Percentiles rank a stretch among this genome's conserved stretches.
These are phyloP conservation scores for Phyllotis vaccarum DNA, from an alignment of 2,797 vertebrate genomes.

Conservation along the genomic window DNA sequence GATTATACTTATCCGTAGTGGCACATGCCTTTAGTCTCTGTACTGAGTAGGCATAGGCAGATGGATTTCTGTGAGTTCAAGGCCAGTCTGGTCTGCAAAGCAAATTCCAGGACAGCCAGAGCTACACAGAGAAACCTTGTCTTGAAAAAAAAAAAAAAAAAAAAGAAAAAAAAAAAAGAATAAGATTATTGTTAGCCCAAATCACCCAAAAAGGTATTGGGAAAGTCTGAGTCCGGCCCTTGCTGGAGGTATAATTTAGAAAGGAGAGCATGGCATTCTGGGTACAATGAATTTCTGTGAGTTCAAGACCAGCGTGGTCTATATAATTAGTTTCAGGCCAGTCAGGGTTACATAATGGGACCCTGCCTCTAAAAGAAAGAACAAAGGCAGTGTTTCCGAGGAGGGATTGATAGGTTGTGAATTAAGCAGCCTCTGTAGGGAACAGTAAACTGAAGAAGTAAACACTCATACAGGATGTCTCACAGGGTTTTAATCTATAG, in stretches of 20 bases:
- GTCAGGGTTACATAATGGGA: background rate
- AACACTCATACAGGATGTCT: background rate
- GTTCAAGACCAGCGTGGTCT: background rate
- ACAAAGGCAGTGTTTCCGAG: background rate
- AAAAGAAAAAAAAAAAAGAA: background rate
- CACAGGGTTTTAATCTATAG: background rate
- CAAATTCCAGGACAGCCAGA: too few species aligned
- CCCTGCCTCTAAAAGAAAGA: background rate
- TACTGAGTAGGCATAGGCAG: too few species aligned
- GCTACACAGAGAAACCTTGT: too few species aligned
- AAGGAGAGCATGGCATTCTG: background rate
- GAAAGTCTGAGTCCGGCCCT: background rate
- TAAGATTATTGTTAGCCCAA: slow-evolving; percentile 31
- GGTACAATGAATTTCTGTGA: background rate
- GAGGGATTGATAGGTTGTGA: background rate
- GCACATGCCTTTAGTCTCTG: too few species aligned
- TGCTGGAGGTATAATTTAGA: slow-evolving; percentile 1
- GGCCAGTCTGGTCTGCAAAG: too few species aligned
- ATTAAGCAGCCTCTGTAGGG: background rate
- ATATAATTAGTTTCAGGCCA: background rate
- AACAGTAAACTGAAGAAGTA: background rate
- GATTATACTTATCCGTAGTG: background rate
- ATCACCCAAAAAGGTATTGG: background rate
- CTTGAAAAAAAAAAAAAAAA: background rate
- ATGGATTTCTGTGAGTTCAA: too few species aligned